Conservation (phyloP, 2,888 invertebrate genomes). For the Neoascia interrupta region DNA sequence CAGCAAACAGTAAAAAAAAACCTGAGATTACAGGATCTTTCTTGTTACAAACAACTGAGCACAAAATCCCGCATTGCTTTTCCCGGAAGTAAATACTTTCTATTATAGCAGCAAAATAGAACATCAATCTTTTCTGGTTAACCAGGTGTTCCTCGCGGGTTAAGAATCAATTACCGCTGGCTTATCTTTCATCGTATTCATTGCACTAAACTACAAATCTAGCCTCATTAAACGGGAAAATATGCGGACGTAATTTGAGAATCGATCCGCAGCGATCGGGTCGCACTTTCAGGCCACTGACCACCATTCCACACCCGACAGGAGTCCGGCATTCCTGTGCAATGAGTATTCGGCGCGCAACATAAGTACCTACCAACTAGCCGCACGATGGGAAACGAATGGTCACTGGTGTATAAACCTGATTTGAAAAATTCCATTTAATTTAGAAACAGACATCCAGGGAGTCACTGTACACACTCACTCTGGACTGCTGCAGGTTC, state of each 20-base stretch:
- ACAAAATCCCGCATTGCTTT: too few relatives aligned
- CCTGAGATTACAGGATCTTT: too few relatives aligned
- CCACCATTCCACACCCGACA: conserved; percentile 30
- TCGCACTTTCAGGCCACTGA: conserved; percentile 49
- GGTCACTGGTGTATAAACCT: conserved; percentile 21
- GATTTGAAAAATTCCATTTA: conserved; percentile 45
- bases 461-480: conserved; percentile 9
- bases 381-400: too few relatives aligned
- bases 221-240: conserved; percentile 31
- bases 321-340: conserved; percentile 38
- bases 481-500: conserved; percentile 40
- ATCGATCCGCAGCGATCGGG: conserved; percentile 25
- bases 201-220: conserved; percentile 13
- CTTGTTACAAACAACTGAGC: too few relatives aligned
- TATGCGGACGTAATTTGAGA: conserved; percentile 50
- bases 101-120: too few relatives aligned
- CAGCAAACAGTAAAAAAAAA: too few relatives aligned
- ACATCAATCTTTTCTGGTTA: too few relatives aligned
- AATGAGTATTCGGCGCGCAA: conserved; percentile 22
- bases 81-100: too few relatives aligned
- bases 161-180: too few relatives aligned
- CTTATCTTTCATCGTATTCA: conserved; percentile 27
- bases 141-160: too few relatives aligned
- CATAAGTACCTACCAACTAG: background rate
- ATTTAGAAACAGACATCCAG: conserved; percentile 24